A percentile compares a stretch with the other conserved stretches of the same genome.
phyloP scores from a whole-genome alignment of 2,888 invertebrate species.

The Coenonympha glycerion region DNA sequence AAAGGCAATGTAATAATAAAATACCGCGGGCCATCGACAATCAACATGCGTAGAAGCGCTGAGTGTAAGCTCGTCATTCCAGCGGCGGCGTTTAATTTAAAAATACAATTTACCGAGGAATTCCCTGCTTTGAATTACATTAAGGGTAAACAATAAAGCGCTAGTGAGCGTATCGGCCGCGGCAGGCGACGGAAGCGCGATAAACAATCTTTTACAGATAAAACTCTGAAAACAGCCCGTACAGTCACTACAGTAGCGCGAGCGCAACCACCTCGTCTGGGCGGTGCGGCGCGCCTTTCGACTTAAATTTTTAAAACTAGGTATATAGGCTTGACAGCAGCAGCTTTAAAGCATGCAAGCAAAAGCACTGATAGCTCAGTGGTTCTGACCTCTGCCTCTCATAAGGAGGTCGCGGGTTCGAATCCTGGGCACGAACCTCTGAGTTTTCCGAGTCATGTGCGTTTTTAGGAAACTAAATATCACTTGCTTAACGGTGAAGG shows the following conservation, averaged over 20 bases:
- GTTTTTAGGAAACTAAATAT: too few relatives aligned
- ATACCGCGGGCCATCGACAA: constrained; percentile 58
- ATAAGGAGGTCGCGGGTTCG: too few relatives aligned
- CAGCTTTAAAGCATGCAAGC: too few relatives aligned
- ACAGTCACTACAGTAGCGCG: constrained; percentile 62
- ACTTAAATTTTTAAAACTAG: too few relatives aligned
- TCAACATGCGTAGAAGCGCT: constrained; percentile 65
- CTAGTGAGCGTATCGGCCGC: constrained; percentile 69
- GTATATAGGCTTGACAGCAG: too few relatives aligned
- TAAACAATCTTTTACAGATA: constrained; percentile 76
- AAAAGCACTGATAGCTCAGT: too few relatives aligned
- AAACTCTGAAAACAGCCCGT: constrained; percentile 67
- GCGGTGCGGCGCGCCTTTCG: too few relatives aligned
- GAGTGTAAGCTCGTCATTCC: constrained; percentile 48
- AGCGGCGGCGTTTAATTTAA: constrained; percentile 59
- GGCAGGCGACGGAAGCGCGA: constrained; percentile 73
- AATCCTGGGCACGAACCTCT: too few relatives aligned
- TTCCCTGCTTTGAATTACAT: constrained; percentile 75
- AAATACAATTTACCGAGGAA: constrained; percentile 71
- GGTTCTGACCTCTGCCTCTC: too few relatives aligned
- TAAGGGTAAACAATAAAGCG: constrained; percentile 75
- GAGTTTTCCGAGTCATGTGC: too few relatives aligned
- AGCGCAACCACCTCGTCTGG: constrained; percentile 55
- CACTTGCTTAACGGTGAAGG: too few relatives aligned
- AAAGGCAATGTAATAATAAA: constrained; percentile 55